phyloP scores from a whole-genome alignment of 2,797 vertebrate genomes.

The Meriones psammophilus region DNA sequence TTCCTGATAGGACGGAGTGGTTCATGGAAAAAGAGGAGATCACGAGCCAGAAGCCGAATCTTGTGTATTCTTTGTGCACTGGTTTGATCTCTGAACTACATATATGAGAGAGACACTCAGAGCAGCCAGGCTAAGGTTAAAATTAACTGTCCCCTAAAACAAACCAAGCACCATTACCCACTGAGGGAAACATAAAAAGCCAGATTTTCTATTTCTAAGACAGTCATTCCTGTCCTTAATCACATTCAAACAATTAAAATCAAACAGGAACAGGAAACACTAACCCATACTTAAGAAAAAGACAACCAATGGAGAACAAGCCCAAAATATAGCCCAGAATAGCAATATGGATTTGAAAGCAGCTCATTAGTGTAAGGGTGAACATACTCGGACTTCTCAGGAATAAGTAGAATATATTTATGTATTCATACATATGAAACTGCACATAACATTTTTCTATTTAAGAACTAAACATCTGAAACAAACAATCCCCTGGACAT shows the following conservation, averaged over 20 bases:
- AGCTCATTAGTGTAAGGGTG: not conserved
- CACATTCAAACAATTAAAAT: not conserved
- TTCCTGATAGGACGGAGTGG: not conserved
- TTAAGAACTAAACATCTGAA: conserved; percentile 27
- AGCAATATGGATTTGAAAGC: conserved; percentile 41
- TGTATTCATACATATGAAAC: not conserved
- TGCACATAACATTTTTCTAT: conserved; percentile 3
- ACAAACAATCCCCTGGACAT: not conserved
- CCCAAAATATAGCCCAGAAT: not conserved
- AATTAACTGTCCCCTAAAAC: not conserved
- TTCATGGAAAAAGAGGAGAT: not conserved
- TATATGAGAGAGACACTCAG: conserved; percentile 17
- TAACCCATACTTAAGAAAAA: conserved; percentile 39
- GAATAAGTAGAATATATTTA: not conserved
- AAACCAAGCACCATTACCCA: conserved; percentile 20
- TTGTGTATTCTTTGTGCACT: not conserved
- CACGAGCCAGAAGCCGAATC: not conserved
- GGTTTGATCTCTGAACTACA: conserved; percentile 5
- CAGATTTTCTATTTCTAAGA: not conserved
- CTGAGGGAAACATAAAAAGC: conserved; percentile 23
- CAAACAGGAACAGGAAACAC: conserved; percentile 34
- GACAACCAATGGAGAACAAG: conserved; percentile 16
- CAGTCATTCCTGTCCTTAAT: not conserved
- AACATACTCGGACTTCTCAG: not conserved
- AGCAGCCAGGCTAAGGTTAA: conserved; percentile 2